A percentile compares a stretch with the other conserved stretches of the same genome.
phyloP scores from a whole-genome alignment of 2,797 vertebrate species.

The Siniperca obscura region DNA sequence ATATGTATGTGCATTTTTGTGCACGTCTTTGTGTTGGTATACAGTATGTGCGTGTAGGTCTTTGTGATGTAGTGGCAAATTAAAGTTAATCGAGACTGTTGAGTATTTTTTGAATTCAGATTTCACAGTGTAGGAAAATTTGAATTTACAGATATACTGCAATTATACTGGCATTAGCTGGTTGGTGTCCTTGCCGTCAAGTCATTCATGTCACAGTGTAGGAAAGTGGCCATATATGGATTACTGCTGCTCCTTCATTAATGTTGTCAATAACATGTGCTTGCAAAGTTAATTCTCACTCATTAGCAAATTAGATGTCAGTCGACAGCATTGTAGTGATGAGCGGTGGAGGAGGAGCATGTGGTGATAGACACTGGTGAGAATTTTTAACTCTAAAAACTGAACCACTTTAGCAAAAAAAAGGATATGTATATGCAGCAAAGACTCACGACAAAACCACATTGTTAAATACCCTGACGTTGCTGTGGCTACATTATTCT shows the following conservation, averaged over 20 bases:
- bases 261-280: neutral
- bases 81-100: neutral
- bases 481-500: neutral
- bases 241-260: constrained; percentile 21
- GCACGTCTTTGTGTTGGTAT: neutral
- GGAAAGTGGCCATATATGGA: constrained; percentile 21
- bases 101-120: neutral
- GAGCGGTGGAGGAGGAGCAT: neutral
- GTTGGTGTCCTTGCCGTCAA: neutral
- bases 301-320: constrained; percentile 17
- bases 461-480: neutral
- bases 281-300: constrained; percentile 32
- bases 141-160: neutral
- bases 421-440: neutral
- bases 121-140: too few relatives aligned
- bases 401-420: neutral
- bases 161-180: neutral
- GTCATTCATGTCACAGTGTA: neutral
- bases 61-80: neutral
- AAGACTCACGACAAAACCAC: neutral
- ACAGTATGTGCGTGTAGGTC: neutral
- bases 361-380: neutral
- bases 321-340: neutral
- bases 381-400: neutral
- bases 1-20: neutral